phyloP scores from a whole-genome alignment of 2,113 vertebrate genomes.

The Lethenteron camtschaticum region DNA sequence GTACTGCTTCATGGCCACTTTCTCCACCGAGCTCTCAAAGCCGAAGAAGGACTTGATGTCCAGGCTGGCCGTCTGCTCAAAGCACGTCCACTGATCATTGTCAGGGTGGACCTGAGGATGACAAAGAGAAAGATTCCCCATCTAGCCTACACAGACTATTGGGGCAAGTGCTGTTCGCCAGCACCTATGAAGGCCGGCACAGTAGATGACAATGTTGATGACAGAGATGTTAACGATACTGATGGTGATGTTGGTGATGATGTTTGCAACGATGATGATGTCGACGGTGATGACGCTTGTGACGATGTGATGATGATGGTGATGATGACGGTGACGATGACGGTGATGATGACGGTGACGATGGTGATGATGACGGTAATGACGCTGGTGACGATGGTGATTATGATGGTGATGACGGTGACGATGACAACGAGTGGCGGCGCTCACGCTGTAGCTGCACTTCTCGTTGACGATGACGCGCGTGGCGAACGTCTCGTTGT shows the following conservation, averaged over 20 bases:
- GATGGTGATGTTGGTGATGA: too few species aligned
- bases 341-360: too few species aligned
- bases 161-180: neutral
- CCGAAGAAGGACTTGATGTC: slow-evolving; percentile 97
- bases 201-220: neutral
- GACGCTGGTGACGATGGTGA: too few species aligned
- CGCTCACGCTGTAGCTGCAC: slow-evolving; percentile 76
- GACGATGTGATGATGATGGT: too few species aligned
- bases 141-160: neutral
- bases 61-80: slow-evolving; percentile 73
- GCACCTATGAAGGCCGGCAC: neutral
- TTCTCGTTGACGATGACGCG: slow-evolving; percentile 68
- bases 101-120: slow-evolving; percentile 65
- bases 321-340: too few species aligned
- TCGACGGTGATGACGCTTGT: too few species aligned
- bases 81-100: slow-evolving; percentile 91
- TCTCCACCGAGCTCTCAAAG: slow-evolving; percentile 86
- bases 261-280: too few species aligned
- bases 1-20: slow-evolving; percentile 87
- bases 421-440: neutral
- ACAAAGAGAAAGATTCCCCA: neutral
- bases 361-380: too few species aligned
- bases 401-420: too few species aligned
- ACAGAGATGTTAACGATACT: too few species aligned
- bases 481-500: slow-evolving; percentile 83